Conservation (phyloP, 2,888 invertebrate genomes). For the Sceliomorpha sp. region DNA sequence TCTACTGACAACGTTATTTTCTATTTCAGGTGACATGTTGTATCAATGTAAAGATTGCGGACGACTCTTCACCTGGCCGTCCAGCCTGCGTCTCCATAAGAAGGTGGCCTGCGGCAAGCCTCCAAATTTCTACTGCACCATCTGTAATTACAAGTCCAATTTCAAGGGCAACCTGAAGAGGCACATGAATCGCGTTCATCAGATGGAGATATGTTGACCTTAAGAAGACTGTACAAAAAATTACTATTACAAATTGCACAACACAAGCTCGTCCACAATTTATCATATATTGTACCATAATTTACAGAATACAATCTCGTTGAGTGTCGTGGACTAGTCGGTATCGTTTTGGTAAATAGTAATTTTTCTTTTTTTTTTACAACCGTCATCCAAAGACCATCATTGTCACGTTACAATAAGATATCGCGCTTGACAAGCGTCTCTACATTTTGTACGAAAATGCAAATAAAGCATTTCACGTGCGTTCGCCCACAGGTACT, state of each 20-base stretch:
- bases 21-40: constrained; percentile 69
- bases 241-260: not conserved
- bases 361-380: too few relatives aligned
- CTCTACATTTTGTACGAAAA: too few relatives aligned
- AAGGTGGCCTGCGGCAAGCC: constrained; percentile 73
- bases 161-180: constrained; percentile 74
- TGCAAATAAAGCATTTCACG: too few relatives aligned
- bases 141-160: constrained; percentile 70
- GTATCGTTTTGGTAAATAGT: too few relatives aligned
- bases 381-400: too few relatives aligned
- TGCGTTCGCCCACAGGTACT: too few relatives aligned
- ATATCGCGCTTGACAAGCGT: too few relatives aligned
- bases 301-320: too few relatives aligned
- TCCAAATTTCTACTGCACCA: constrained; percentile 65
- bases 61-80: constrained; percentile 66
- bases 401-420: too few relatives aligned
- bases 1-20: constrained; percentile 63
- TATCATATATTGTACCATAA: too few relatives aligned
- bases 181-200: constrained; percentile 64
- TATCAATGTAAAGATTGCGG: constrained; percentile 68
- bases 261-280: not conserved
- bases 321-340: too few relatives aligned
- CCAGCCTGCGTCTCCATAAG: constrained; percentile 70
- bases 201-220: constrained; percentile 50
- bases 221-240: constrained; percentile 9